A percentile compares a stretch with the other conserved stretches of the same genome.
Conservation (phyloP, 2,888 invertebrate species). For the Drosophila nigricruria region DNA sequence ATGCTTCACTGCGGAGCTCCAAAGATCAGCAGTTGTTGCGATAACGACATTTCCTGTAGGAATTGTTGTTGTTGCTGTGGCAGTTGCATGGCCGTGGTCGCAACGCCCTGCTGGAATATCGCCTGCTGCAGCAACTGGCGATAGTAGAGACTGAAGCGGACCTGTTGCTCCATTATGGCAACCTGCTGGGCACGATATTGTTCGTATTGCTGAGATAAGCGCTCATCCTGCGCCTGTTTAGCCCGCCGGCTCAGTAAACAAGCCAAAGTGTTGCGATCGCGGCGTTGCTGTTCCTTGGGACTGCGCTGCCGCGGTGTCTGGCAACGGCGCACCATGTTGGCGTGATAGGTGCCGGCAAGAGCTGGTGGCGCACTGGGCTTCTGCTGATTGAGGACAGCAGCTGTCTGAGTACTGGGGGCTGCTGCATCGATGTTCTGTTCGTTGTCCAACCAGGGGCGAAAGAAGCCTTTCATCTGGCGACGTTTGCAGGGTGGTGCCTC, state of each 20-base stretch:
- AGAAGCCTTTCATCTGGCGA: constrained; percentile 47
- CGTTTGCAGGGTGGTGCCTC: constrained; percentile 42
- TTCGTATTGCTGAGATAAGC: constrained; percentile 65
- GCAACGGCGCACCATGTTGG: constrained; percentile 70
- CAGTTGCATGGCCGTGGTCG: constrained; percentile 9
- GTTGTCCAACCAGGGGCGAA: constrained; percentile 66
- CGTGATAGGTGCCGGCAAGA: constrained; percentile 50
- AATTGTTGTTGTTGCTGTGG: constrained; percentile 69
- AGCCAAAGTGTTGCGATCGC: constrained; percentile 72
- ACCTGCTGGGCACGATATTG: constrained; percentile 54
- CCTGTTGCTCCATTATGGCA: constrained; percentile 61
- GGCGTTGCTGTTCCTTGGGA: constrained; percentile 78
- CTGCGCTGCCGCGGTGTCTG: constrained; percentile 56
- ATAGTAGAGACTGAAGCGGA: constrained; percentile 72
- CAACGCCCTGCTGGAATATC: constrained; percentile 48
- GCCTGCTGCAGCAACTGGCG: constrained; percentile 72
- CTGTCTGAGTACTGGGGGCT: not conserved
- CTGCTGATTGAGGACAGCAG: not conserved
- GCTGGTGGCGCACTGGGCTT: not conserved
- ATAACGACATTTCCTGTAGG: constrained; percentile 69
- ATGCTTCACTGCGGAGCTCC: constrained; percentile 40
- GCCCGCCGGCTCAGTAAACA: constrained; percentile 66
- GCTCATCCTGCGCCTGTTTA: constrained; percentile 62
- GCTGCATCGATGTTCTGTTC: constrained; percentile 43
- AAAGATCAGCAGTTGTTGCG: constrained; percentile 65